Conservation (phyloP, 2,888 invertebrate genomes). For the Drosophila pullipes region DNA sequence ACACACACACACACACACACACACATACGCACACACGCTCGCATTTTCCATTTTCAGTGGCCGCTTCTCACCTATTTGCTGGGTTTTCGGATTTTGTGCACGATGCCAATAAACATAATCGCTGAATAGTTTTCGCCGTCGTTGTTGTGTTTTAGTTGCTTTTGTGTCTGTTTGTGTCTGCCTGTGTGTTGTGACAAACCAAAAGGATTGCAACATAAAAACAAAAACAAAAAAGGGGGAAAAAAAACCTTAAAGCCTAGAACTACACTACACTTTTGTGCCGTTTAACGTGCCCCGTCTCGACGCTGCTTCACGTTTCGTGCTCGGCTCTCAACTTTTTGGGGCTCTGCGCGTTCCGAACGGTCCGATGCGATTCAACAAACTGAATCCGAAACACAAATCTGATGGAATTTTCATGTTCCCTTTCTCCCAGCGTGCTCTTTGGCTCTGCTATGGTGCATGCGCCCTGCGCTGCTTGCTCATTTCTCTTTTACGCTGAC, state of each 20-base stretch:
- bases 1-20: constrained; percentile 14
- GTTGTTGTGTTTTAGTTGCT: not conserved
- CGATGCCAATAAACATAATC: constrained; percentile 70
- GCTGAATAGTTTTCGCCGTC: constrained; percentile 17
- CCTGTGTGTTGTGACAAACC: constrained; percentile 14
- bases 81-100: constrained; percentile 57
- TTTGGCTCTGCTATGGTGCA: constrained; percentile 42
- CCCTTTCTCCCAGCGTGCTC: constrained; percentile 18
- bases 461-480: constrained; percentile 43
- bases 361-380: constrained; percentile 76
- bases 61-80: constrained; percentile 69
- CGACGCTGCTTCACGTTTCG: constrained; percentile 49
- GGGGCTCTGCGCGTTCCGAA: constrained; percentile 61
- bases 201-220: constrained; percentile 38
- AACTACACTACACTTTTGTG: constrained; percentile 72
- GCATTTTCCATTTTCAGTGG: constrained; percentile 25
- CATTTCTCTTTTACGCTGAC: constrained; percentile 53
- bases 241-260: constrained; percentile 52
- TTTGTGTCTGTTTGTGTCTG: not conserved
- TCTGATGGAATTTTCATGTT: constrained; percentile 49
- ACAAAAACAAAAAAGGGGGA: constrained; percentile 13
- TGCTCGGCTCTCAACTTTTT: constrained; percentile 26
- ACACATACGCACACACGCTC: not conserved
- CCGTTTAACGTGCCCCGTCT: constrained; percentile 62
- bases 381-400: constrained; percentile 69